phyloP scores from a whole-genome alignment of 2,113 vertebrate species.

The Myotis davidii region DNA sequence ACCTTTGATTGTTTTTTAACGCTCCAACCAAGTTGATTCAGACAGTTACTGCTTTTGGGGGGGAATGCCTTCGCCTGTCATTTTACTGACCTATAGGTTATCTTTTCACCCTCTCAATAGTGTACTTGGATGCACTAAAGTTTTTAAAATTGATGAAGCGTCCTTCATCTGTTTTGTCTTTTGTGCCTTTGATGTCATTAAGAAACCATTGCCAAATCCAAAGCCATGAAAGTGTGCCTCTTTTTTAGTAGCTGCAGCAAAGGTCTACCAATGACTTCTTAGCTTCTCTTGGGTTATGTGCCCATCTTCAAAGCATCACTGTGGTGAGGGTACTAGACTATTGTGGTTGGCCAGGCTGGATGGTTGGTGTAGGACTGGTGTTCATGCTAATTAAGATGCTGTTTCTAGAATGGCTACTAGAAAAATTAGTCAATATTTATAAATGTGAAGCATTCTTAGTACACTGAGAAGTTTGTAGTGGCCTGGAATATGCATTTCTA shows the following conservation, averaged over 20 bases:
- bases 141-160: slow-evolving; percentile 1
- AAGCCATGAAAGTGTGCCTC: background rate
- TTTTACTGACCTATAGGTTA: background rate
- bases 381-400: background rate
- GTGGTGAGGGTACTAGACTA: background rate
- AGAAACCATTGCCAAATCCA: slow-evolving; percentile 9
- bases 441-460: background rate
- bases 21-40: background rate
- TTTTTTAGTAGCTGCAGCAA: background rate
- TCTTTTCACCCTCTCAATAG: background rate
- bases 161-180: background rate
- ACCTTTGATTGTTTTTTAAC: slow-evolving; percentile 16
- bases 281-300: background rate
- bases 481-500: background rate
- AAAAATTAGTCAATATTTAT: slow-evolving; percentile 23
- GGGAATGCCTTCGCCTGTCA: background rate
- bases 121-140: background rate
- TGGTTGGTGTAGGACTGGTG: background rate
- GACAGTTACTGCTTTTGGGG: background rate
- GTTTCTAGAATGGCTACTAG: background rate
- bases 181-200: slow-evolving; percentile 22
- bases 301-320: background rate
- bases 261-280: background rate
- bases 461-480: background rate
- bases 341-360: background rate